phyloP scores from a whole-genome alignment of 2,797 vertebrate species.

The Phaenicophaeus curvirostris region DNA sequence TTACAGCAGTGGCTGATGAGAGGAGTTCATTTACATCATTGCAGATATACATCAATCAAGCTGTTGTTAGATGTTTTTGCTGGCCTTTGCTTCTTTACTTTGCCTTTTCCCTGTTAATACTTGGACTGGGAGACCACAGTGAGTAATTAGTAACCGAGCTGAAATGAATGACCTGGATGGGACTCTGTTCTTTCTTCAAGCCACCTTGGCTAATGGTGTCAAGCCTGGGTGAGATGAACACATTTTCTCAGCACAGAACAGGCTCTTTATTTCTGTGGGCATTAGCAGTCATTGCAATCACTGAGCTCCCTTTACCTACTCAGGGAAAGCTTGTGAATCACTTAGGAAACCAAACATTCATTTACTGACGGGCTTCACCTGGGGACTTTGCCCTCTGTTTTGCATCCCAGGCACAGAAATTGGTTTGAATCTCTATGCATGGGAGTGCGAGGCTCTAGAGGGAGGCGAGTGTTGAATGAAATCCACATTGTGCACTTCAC shows the following conservation, averaged over 20 bases:
- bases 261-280: background rate
- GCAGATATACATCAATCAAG: background rate
- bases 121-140: background rate
- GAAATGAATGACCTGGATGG: background rate
- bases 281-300: background rate
- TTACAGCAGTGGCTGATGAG: background rate
- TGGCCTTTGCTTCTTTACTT: background rate
- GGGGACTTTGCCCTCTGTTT: background rate
- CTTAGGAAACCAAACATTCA: background rate
- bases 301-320: background rate
- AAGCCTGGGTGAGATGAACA: rapidly evolving
- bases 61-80: background rate
- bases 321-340: background rate
- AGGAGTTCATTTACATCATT: no score
- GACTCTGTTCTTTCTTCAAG: background rate
- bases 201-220: background rate
- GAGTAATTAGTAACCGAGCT: background rate
- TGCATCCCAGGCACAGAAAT: background rate
- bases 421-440: background rate
- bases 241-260: background rate
- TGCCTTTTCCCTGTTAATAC: background rate
- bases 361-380: background rate
- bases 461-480: background rate
- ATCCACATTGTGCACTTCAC: background rate
- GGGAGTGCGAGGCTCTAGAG: background rate